Base-by-base conservation (phyloP, 2,888 invertebrate species). In the Luffia ferchaultella region DNA sequence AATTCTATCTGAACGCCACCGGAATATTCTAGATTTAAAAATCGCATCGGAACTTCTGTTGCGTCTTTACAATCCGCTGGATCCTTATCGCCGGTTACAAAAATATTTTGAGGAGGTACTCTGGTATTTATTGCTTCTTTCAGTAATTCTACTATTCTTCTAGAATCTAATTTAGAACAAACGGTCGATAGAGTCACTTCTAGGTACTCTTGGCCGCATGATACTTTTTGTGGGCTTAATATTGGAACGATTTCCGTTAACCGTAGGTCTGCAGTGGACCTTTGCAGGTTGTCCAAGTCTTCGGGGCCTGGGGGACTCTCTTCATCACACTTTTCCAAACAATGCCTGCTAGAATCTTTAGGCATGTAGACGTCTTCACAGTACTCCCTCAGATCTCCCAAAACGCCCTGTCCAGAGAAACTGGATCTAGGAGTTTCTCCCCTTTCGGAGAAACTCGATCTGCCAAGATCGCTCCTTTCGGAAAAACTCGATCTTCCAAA, bases 1-100 rank as follows among this genome's bases (percentile, higher is more conserved):
- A 96, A 73, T 63, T 95, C 94, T 30, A 95, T 93, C 72, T 95
- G 94, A 56, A 95, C 89, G 0, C 94, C 95, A 0, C 93, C 92
- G 0, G 92, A 92, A 64, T 92, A 91, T 65, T 92, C 91, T 52
- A 93, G 74, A 55, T 89, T 91, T 1, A 88, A 63, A 59, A 87
- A 86, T 5, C 87, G 85, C 0, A 85, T 82, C n/a, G 77, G 58
- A 2, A 70, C 65, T 20, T 77, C 74, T n/a, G n/a, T n/a, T 16
- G 57, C 20, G 1, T 62, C 66, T 15, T 53, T 51, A 1, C 64
- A 67, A 45, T 45, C 50, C 43, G 62, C 66, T 15, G 64, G 64
- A 1, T 48, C 44, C 59, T 73, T 85, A 60, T 65, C 76, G 53
- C 69, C 85, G 19, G 63, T 89, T 52, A 63, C 86, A 73, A 77